These are phyloP conservation scores for Ginglymostoma cirratum DNA, from an alignment of 2,113 vertebrate species.

Conservation along the genomic window DNA sequence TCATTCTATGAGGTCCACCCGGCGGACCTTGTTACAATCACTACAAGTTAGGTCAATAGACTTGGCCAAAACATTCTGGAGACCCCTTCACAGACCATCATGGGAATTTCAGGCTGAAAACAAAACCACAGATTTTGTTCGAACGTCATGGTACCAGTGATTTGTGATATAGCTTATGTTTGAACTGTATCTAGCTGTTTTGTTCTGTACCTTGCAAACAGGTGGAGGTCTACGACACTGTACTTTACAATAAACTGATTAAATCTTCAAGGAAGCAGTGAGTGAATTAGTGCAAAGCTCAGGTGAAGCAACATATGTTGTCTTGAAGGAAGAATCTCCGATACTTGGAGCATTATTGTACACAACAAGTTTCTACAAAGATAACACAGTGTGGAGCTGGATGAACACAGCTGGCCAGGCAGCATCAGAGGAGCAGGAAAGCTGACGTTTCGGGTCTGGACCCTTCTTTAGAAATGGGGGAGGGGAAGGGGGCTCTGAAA, in stretches of 20 bases:
- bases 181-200: neutral
- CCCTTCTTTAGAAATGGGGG: no score
- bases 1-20: no score
- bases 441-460: no score
- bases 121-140: neutral
- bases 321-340: neutral
- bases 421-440: no score
- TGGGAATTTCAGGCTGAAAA: neutral
- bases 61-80: neutral
- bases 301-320: neutral
- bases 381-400: no score
- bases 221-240: neutral
- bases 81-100: neutral
- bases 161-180: neutral
- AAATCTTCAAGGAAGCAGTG: neutral
- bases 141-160: neutral
- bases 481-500: no score
- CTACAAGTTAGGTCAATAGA: neutral
- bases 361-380: no score
- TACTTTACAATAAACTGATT: neutral
- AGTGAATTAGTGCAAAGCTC: neutral
- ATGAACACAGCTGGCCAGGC: no score
- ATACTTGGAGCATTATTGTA: neutral
- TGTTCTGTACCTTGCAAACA: neutral
- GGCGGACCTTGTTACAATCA: no score